Base-by-base conservation (phyloP, 2,888 invertebrate genomes). In the Pegoplata infirma region DNA sequence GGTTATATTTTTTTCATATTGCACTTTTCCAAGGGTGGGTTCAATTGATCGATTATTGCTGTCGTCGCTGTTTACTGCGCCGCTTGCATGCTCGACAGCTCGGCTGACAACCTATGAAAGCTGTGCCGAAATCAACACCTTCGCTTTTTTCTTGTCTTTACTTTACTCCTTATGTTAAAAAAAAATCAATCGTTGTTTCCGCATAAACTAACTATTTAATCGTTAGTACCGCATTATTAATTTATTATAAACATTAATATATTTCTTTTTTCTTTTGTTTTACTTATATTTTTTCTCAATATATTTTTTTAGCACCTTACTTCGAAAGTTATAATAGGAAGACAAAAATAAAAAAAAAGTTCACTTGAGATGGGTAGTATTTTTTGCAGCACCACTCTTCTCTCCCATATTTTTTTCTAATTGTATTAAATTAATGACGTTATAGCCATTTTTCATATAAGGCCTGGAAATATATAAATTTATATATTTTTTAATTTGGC, bases 21-120 rank as follows among this genome's bases (percentile, higher is more conserved):
- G 63, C 68, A 71, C 49, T 67, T 75, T 75, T 66, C 71, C 68
- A 73, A 74, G 78, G 78, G 79, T 79, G 79, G 79, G 75, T 79
- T 79, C 67, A 75, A 75, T 75, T 71, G 75, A 79, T 79, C 75
- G 79, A 79, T 79, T 79, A 66, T 75, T 58, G 68, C 75, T 63
- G 68, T 32, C 56, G 51, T n/a, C n/a, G n/a, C n/a, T n/a, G n/a
- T n/a, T n/a, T n/a, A n/a, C 75, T 51, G 68, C 68, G 46, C 63
- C 12, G 36, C 36, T 40, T 40, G 36, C 36, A n/a, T n/a, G 36
- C 36, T 56, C 36, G 21, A 28, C 78, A 51, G 68, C 63, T 59
- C 69, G 55, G 69, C 56, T 40, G 47, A 14, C 66, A 53, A 67
- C 12, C 55, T 63, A 56, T n/a, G n/a, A n/a, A 56, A 63, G 67